Conservation (phyloP, 1,140 invertebrate species). For the Drosophila suzukii region DNA sequence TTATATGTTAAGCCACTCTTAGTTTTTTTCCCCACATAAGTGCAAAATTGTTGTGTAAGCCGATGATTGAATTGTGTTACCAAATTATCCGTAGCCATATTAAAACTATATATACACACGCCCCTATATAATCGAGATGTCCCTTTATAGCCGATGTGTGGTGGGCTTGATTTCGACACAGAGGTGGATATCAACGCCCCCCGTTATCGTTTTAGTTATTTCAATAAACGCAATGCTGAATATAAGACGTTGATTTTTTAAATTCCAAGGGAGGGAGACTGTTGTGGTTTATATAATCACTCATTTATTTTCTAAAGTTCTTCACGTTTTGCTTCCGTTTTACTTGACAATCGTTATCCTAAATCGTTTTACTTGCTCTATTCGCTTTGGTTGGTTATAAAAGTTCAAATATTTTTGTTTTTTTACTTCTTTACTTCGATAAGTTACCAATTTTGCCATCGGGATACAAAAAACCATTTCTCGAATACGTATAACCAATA, state of each 20-base stretch:
- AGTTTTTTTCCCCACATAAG: conserved; percentile 6
- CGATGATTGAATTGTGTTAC: conserved; percentile 8
- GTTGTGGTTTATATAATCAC: conserved; percentile 74
- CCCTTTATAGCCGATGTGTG: conserved; percentile 1
- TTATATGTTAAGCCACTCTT: conserved; percentile 20
- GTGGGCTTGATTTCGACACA: not conserved
- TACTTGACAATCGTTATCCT: conserved; percentile 25
- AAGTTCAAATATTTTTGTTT: conserved; percentile 57
- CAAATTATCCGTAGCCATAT: conserved; percentile 30
- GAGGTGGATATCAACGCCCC: not conserved
- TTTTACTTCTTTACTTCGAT: conserved; percentile 2
- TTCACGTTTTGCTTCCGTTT: conserved; percentile 25
- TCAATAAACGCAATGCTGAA: conserved; percentile 35
- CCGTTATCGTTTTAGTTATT: conserved; percentile 33
- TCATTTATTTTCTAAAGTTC: conserved; percentile 71
- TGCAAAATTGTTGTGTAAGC: conserved; percentile 17
- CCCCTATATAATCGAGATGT: conserved; percentile 11
- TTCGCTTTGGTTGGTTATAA: conserved; percentile 70
- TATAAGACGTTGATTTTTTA: conserved; percentile 1
- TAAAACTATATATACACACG: conserved; percentile 11
- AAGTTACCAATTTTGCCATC: conserved; percentile 22
- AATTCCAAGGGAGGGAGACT: not conserved
- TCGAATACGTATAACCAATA: conserved; percentile 31
- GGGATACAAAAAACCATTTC: conserved; percentile 32
- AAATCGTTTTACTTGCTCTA: conserved; percentile 17